Conservation (phyloP, 2,888 invertebrate species). For the Platypus cylindrus region DNA sequence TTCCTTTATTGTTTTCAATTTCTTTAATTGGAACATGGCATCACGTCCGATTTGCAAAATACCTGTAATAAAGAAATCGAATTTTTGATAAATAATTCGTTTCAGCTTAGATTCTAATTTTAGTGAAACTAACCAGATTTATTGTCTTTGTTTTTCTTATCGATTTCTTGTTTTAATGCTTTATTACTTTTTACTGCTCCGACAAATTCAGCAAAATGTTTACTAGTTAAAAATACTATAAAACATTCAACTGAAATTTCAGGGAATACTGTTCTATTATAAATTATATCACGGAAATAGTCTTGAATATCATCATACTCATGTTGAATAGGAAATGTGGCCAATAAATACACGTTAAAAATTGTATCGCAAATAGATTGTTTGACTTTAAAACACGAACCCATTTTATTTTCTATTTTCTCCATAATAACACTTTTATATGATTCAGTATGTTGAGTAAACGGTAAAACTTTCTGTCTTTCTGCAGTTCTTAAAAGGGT, state of each 20-base stretch:
- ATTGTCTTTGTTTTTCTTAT: constrained; percentile 1
- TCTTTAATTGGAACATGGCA: constrained; percentile 1
- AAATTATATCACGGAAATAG: constrained; percentile 19
- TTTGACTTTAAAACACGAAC: constrained; percentile 23
- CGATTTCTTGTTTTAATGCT: constrained; percentile 3
- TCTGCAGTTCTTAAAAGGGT: constrained; percentile 19
- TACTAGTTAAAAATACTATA: constrained; percentile 21
- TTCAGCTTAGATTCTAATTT: background rate
- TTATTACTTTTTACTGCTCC: constrained; percentile 4
- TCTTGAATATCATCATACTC: constrained; percentile 20
- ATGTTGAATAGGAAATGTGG: constrained; percentile 24
- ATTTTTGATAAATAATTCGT: background rate
- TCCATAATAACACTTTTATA: constrained; percentile 22
- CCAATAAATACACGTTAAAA: constrained; percentile 23
- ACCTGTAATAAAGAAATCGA: constrained; percentile 3
- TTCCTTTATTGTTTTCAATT: background rate
- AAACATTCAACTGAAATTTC: constrained; percentile 18
- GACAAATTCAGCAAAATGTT: constrained; percentile 23
- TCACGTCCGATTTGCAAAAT: constrained; percentile 6
- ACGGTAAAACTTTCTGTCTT: constrained; percentile 23
- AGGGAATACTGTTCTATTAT: constrained; percentile 21
- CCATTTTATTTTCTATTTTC: constrained; percentile 21
- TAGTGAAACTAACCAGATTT: background rate
- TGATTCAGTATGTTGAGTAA: constrained; percentile 19
- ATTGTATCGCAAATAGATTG: constrained; percentile 19